Percentiles rank a stretch among this genome's conserved stretches.
Evolutionary conservation across 2,888 invertebrate genomes (phyloP).

Genomic region (Chorisops tibialis): DNA sequence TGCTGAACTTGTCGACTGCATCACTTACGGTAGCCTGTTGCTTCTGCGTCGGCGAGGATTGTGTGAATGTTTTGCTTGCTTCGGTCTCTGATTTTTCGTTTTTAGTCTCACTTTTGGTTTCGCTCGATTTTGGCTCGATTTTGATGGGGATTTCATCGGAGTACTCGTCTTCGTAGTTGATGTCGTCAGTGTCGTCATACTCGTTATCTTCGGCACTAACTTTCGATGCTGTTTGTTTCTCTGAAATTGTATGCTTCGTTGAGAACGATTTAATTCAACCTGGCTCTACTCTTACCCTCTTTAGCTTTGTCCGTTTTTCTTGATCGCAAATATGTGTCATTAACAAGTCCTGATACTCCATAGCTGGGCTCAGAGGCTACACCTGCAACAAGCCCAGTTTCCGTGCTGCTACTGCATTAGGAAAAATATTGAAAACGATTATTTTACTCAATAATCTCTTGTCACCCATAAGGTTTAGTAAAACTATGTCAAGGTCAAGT

Average conservation of each 20-base stretch:
- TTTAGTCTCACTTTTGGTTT: conserved; percentile 29
- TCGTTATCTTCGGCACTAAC: conserved; percentile 40
- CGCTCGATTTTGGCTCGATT: conserved; percentile 39
- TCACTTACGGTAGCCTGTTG: conserved; percentile 43
- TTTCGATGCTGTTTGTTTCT: conserved; percentile 39
- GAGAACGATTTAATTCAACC: background rate
- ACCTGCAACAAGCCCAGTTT: too few species aligned
- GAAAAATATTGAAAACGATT: too few species aligned
- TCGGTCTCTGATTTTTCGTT: conserved; percentile 27
- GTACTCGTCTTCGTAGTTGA: too few species aligned
- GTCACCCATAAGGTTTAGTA: too few species aligned
- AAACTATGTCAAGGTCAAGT: conserved; percentile 15
- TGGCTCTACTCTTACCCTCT: conserved; percentile 1
- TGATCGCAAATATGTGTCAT: conserved; percentile 13
- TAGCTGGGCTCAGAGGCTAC: conserved; percentile 12
- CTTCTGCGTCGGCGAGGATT: conserved; percentile 44
- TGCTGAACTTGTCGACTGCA: conserved; percentile 39
- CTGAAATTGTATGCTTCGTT: background rate
- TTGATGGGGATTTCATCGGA: conserved; percentile 53
- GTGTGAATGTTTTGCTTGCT: conserved; percentile 39
- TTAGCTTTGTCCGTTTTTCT: conserved; percentile 7
- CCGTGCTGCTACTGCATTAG: too few species aligned
- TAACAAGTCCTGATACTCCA: conserved; percentile 5
- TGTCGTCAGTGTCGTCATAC: conserved; percentile 57
- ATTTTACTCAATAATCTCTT: too few species aligned